Evolutionary conservation across 2,797 vertebrate genomes (phyloP), one percentile per base, ranked within the genome.

Genomic region (Harpagifer antarcticus): DNA sequence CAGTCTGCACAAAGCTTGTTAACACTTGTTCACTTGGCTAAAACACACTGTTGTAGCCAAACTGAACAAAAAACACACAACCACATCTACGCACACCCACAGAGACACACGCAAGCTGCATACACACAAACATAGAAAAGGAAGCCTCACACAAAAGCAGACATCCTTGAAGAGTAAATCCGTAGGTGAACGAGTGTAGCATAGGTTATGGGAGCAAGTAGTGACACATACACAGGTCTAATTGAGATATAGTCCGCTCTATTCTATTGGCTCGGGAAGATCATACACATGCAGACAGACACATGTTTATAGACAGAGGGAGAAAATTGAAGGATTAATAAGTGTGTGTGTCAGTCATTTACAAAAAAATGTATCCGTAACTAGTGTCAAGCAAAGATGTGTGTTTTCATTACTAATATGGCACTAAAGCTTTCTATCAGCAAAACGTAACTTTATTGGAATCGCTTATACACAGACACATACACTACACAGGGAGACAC

Each of bases 11-110:
- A 77, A 77, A 88, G 87, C 93, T 91, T 94, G 93, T 94, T 94
- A 93, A 94, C 93, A 94, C 93, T 94, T 92, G 93, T 91, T 92
- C 90, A 72, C 76, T 92, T 90, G 88, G 90, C 85, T 84, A 84
- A 78, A 76, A 69, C 76, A 65, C 78, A 76, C 11, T 40, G 55
- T 70, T 82, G 87, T 61, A 85, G 81, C 81, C 73, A 82, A 86
- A 84, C 37, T 44, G 52, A 83, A 85, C 42, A 56, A 75, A 79
- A 82, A 68, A 60, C 55, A 83, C 82, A 85, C 84, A 70, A 84
- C 72, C 77, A 79, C 54, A 9, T 70, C 64, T 77, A 74, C 1
- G 40, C 82, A 85, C 83, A 70, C 84, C 72, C 77, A 79, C 54
- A 9, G 58, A 66, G 55, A 9, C 45, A 63, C 48, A 73, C n/a